phyloP scores from a whole-genome alignment of 35 echinoderm and acorn worm genomes.

The Patiria miniata region DNA sequence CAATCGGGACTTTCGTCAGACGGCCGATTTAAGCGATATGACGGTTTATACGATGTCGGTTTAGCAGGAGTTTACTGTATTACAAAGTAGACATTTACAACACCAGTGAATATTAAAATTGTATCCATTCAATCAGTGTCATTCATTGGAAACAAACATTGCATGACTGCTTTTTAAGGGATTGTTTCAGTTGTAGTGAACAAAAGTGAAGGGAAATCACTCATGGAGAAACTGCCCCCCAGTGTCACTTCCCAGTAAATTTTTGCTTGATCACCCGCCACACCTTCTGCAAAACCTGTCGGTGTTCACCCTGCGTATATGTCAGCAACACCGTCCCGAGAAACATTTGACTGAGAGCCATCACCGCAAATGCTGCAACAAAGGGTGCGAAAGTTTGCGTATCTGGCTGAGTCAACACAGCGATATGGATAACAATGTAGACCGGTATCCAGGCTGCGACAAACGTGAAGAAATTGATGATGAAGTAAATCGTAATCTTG shows the following conservation, averaged over 20 bases:
- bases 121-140: too few relatives aligned
- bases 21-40: too few relatives aligned
- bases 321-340: not conserved
- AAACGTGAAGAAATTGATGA: not conserved
- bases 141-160: too few relatives aligned
- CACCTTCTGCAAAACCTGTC: not conserved
- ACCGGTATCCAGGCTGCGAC: not conserved
- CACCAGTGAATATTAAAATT: too few relatives aligned
- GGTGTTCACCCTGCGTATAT: not conserved
- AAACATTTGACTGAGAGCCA: not conserved
- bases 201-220: too few relatives aligned
- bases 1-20: too few relatives aligned
- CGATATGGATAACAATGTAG: not conserved
- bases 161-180: too few relatives aligned
- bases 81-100: too few relatives aligned
- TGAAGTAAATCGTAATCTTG: not conserved
- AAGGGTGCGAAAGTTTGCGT: not conserved
- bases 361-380: not conserved
- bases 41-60: too few relatives aligned
- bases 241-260: not conserved
- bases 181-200: too few relatives aligned
- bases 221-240: too few relatives aligned
- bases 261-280: not conserved
- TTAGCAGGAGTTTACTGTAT: too few relatives aligned
- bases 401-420: not conserved